A percentile compares a stretch with the other conserved stretches of the same genome.
Conservation (phyloP, 2,888 invertebrate species). For the Apodemia hepburni region DNA sequence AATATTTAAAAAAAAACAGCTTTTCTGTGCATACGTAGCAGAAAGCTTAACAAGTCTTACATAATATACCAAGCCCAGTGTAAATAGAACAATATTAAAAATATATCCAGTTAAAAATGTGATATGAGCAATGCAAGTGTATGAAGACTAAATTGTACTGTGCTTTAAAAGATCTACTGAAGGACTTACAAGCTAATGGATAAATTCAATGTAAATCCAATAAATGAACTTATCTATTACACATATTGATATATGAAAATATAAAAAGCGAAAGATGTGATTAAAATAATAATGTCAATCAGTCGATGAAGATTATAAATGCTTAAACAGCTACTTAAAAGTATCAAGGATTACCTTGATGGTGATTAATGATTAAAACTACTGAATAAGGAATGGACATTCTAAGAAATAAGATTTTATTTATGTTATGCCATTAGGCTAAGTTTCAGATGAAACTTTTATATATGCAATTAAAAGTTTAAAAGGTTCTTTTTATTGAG, state of each 20-base stretch:
- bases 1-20: conserved; percentile 39
- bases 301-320: conserved; percentile 56
- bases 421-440: conserved; percentile 40
- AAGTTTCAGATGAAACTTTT: conserved; percentile 40
- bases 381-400: conserved; percentile 69
- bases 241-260: conserved; percentile 45
- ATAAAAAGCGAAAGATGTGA: conserved; percentile 43
- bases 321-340: conserved; percentile 54
- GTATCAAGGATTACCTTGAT: conserved; percentile 47
- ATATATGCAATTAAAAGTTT: conserved; percentile 71
- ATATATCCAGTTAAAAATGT: conserved; percentile 26
- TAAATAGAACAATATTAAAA: conserved; percentile 38
- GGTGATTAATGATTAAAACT: conserved; percentile 50
- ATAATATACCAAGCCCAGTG: conserved; percentile 35
- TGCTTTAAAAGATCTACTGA: conserved; percentile 46
- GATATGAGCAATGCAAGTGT: conserved; percentile 51
- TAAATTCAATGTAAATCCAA: conserved; percentile 53
- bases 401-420: conserved; percentile 41
- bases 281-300: conserved; percentile 49
- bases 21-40: conserved; percentile 41
- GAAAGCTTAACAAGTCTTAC: conserved; percentile 34
- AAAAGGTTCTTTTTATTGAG: conserved; percentile 60
- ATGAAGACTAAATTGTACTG: conserved; percentile 54
- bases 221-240: conserved; percentile 41
- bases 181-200: conserved; percentile 39